Evolutionary conservation across 2,888 invertebrate genomes (phyloP), one percentile per base, ranked within the genome.

Genomic region (Pandemis cinnamomeana): DNA sequence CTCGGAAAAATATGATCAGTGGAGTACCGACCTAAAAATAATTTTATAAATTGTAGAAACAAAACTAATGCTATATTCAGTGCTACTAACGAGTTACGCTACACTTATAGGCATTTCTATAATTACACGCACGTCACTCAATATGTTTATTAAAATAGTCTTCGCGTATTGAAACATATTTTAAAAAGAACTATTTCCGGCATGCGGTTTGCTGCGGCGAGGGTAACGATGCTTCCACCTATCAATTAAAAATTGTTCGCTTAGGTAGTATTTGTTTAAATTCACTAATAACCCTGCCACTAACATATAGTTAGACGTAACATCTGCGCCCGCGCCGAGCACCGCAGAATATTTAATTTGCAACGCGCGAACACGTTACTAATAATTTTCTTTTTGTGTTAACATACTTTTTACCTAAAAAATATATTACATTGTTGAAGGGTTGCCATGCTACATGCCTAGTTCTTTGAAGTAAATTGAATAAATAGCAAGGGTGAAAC

Each of bases 221-320:
- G 91, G 91, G 90, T 83, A 78, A 81, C 82, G 76, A 78, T 80
- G 78, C 20, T 11, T 48, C 10, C 78, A 63, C 36, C 78, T 79
- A 76, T 84, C 88, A 91, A 92, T 92, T 92, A 93, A 90, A 58
- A 93, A 91, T 87, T 82, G 88, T 89, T 91, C 88, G 89, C 89
- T 83, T 88, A 90, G 89, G 87, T 90, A 87, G 90, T 93, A 91
- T 93, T 94, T 93, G 93, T 91, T 91, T 88, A 89, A 89, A 92
- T 91, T 92, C 88, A 89, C 90, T 92, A 91, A 93, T 93, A 92
- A 93, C 83, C 85, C 85, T 82, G 84, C 87, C 87, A 80, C 89
- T 92, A 93, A 93, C 93, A 90, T 89, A 91, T 91, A 90, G 88
- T 89, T 91, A 86, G 86, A 88, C 48, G 53, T 11, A 58, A 89